Evolutionary conservation across 2,888 invertebrate genomes (phyloP).

Genomic region (Tenodera sinensis): DNA sequence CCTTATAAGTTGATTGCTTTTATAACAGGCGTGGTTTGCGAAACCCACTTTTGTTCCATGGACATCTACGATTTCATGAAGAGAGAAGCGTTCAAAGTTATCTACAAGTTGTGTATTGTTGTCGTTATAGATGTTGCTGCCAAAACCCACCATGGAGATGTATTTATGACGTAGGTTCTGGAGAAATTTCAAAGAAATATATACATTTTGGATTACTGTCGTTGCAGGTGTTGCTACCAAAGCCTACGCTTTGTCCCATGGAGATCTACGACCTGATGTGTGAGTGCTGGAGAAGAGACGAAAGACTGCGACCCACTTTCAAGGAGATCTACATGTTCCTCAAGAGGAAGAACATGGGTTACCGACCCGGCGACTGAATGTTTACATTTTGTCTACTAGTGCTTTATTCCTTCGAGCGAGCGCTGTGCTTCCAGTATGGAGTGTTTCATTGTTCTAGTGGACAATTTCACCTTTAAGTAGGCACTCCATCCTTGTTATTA

Average conservation of each 20-base stretch:
- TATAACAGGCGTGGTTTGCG: too few species aligned
- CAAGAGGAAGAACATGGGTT: slow-evolving; percentile 57
- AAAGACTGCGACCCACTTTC: slow-evolving; percentile 56
- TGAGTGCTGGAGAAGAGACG: slow-evolving; percentile 63
- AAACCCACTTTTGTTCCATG: too few species aligned
- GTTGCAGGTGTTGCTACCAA: slow-evolving; percentile 57
- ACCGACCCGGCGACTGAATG: slow-evolving; percentile 42
- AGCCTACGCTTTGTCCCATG: slow-evolving; percentile 70
- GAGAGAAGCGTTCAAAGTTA: too few species aligned
- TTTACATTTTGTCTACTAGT: neutral
- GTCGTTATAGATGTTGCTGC: slow-evolving; percentile 53
- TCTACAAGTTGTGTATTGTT: too few species aligned
- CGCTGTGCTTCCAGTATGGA: slow-evolving; percentile 3
- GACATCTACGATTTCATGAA: too few species aligned
- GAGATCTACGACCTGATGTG: slow-evolving; percentile 74
- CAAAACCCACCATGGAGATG: slow-evolving; percentile 70
- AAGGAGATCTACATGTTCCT: slow-evolving; percentile 67
- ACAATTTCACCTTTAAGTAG: too few species aligned
- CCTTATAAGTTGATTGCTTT: too few species aligned
- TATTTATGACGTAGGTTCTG: slow-evolving; percentile 64
- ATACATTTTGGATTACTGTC: slow-evolving; percentile 47
- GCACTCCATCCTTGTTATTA: neutral
- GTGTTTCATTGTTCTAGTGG: neutral
- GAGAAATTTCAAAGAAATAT: slow-evolving; percentile 62
- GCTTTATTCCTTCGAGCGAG: slow-evolving; percentile 2